Evolutionary conservation across 2,113 vertebrate genomes (phyloP).

Genomic region (Ictalurus furcatus): DNA sequence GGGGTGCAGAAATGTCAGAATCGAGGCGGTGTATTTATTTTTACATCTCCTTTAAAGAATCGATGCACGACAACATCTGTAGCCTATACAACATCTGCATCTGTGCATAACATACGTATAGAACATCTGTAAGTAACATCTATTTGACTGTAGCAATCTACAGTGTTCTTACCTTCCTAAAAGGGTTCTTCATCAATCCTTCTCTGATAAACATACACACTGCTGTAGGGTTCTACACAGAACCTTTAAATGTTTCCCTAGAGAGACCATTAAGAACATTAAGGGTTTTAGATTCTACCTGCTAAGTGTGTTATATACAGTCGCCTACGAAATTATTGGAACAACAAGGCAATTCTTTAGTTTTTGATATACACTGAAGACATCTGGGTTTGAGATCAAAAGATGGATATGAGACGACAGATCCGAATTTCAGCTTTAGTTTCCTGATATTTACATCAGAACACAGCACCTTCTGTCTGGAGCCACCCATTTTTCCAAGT

Average conservation of each 20-base stretch:
- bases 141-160: not conserved
- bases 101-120: not conserved
- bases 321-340: not conserved
- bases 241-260: not conserved
- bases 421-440: not conserved
- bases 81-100: not conserved
- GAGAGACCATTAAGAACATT: not conserved
- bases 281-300: not conserved
- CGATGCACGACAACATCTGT: not conserved
- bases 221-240: not conserved
- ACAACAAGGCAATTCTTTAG: not conserved
- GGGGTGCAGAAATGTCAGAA: constrained; percentile 33
- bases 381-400: not conserved
- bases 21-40: constrained; percentile 13
- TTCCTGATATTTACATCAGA: not conserved
- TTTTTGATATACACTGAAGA: not conserved
- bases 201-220: not conserved
- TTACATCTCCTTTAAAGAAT: constrained; percentile 4
- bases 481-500: not conserved
- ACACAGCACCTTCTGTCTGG: not conserved
- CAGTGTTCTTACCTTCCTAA: too few relatives aligned
- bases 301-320: not conserved
- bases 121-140: not conserved
- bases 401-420: not conserved
- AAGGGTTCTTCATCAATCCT: not conserved